These are phyloP conservation scores for Cheilosia urbana DNA, from an alignment of 2,888 invertebrate genomes.

Conservation along the genomic window DNA sequence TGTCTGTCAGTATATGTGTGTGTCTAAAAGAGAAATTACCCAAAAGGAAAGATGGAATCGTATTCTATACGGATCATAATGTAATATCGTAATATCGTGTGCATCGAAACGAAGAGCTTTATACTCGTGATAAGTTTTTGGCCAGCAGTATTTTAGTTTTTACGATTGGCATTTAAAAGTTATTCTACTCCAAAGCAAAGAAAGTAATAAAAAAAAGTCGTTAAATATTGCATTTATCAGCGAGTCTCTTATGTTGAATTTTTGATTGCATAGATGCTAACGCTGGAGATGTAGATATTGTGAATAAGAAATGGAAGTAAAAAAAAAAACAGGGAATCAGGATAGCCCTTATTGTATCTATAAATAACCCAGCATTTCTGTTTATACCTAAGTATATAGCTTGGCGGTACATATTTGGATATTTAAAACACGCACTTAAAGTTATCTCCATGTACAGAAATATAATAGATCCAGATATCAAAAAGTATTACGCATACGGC, in stretches of 20 bases:
- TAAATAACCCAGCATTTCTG: too few relatives aligned
- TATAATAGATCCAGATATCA: too few relatives aligned
- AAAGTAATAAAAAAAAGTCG: conserved; percentile 62
- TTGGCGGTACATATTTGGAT: too few relatives aligned
- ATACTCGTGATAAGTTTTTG: conserved; percentile 62
- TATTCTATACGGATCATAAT: conserved; percentile 59
- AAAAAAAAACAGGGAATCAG: not conserved
- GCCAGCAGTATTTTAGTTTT: conserved; percentile 57
- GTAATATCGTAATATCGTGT: conserved; percentile 60
- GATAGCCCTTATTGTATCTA: too few relatives aligned
- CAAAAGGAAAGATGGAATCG: conserved; percentile 47
- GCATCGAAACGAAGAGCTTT: conserved; percentile 53
- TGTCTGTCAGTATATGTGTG: not conserved
- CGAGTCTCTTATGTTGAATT: conserved; percentile 39
- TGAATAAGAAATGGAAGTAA: not conserved
- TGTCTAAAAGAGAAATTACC: conserved; percentile 24
- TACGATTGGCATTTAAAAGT: conserved; percentile 66
- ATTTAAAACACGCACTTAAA: too few relatives aligned
- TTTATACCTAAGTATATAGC: too few relatives aligned
- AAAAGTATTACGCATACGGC: too few relatives aligned
- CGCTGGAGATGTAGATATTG: conserved; percentile 1
- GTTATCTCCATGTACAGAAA: too few relatives aligned
- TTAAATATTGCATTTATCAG: conserved; percentile 52
- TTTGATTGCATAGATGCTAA: conserved; percentile 38
- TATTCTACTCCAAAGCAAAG: conserved; percentile 43